Evolutionary conservation across 2,888 invertebrate genomes (phyloP).

Genomic region (Pycnomerus fuliginosus): DNA sequence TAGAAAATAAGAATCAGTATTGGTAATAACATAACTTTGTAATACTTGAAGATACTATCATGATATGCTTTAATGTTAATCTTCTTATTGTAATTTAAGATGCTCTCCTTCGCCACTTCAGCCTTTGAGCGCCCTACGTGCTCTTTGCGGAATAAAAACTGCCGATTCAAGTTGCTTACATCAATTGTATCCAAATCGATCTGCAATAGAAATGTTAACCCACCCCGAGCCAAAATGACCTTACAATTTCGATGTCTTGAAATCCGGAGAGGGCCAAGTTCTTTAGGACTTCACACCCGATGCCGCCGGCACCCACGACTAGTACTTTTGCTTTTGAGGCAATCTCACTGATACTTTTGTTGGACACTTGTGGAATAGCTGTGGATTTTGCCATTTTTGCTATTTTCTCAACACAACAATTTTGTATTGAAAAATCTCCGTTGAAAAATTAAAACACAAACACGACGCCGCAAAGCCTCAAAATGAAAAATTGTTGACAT

Average conservation of each 20-base stretch:
- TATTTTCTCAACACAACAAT: too few species aligned
- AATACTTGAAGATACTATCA: conserved; percentile 87
- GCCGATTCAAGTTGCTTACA: conserved; percentile 97
- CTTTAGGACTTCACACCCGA: conserved; percentile 98
- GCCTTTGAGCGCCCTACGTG: conserved; percentile 99
- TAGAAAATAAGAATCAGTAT: conserved; percentile 58
- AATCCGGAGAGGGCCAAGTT: conserved; percentile 96
- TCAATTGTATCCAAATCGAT: conserved; percentile 99
- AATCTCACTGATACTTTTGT: background rate
- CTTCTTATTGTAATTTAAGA: conserved; percentile 83
- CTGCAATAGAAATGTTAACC: conserved; percentile 59
- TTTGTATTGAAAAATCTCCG: too few species aligned
- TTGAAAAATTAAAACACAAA: too few species aligned
- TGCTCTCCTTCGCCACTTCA: conserved; percentile 85
- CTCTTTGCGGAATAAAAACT: conserved; percentile 97
- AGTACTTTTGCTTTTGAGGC: conserved; percentile 68
- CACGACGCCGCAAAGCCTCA: too few species aligned
- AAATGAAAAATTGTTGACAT: too few species aligned
- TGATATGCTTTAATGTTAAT: conserved; percentile 87
- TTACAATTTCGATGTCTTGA: conserved; percentile 88
- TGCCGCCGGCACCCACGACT: conserved; percentile 96
- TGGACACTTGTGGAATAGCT: background rate
- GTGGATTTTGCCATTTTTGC: background rate
- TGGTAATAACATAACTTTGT: background rate
- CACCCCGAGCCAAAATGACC: conserved; percentile 45